Base-by-base conservation (phyloP, 2,113 vertebrate species). In the Urocitellus parryii region DNA sequence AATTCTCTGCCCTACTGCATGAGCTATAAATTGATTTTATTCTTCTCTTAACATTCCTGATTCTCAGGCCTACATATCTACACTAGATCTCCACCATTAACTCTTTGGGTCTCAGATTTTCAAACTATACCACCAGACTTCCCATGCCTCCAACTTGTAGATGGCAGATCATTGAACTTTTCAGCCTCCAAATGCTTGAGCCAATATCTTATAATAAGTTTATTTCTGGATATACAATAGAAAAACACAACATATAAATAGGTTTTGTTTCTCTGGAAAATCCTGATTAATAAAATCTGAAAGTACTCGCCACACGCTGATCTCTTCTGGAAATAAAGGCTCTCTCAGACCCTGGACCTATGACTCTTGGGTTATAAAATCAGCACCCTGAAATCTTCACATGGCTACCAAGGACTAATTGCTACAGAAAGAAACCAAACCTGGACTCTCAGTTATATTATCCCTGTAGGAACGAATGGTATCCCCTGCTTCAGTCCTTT, bases 281-380 rank as follows among this genome's bases (percentile, higher is more conserved):
- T 14, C 65, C 8, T 91, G 34, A 65, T 45, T 68, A 70, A n/a
- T 42, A 81, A 91, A 72, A 24, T 39, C 63, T 14, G 20, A 51
- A 81, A 63, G 53, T 77, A 10, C 48, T 67, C 20, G 37, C 32
- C 37, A 68, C 48, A 76, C 51, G 27, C 32, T 79, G 37, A 32
- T 48, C 27, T 84, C 61, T 96, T 78, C 73, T 96, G 58, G 14
- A 91, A 90, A 29, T 53, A 78, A 37, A 83, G 56, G 13, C 11
- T 32, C 67, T 92, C 45, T 81, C 5, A 37, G 22, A 27, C 16
- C 24, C 61, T 78, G 29, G 4, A 51, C 12, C 8, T 11, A 90
- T 42, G n/a, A 39, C 45, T 27, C 42, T 67, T 56, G 16, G 32
- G 24, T 63, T 78, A 84, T 72, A 78, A 83, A 84, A 88, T 4